Conservation (phyloP, 2,113 vertebrate genomes). For the Diglossa brunneiventris region DNA sequence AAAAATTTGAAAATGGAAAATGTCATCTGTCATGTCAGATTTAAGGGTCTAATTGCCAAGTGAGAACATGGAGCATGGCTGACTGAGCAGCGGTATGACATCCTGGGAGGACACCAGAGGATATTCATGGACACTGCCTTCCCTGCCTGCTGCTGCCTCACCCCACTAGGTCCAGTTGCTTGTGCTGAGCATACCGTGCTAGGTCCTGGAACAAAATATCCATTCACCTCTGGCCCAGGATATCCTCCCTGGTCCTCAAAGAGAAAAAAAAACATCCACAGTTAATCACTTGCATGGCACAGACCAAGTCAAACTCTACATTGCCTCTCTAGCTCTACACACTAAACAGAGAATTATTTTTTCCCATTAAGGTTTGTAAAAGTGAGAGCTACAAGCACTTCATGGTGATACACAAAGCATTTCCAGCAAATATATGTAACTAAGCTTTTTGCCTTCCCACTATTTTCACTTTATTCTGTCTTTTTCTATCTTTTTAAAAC, state of each 20-base stretch:
- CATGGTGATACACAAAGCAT: not conserved
- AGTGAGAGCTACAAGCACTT: not conserved
- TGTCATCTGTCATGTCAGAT: slow-evolving; percentile 43
- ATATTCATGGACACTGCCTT: not conserved
- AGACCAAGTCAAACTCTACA: not conserved
- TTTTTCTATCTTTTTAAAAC: not conserved
- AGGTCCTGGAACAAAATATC: not conserved
- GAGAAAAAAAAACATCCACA: not conserved
- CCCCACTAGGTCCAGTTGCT: too few relatives aligned
- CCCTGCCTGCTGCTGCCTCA: not conserved
- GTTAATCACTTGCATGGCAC: not conserved
- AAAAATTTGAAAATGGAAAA: slow-evolving; percentile 22
- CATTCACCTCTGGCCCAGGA: not conserved
- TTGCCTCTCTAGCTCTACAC: not conserved
- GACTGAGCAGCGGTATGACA: not conserved
- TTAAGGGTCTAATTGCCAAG: slow-evolving; percentile 12
- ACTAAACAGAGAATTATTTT: not conserved
- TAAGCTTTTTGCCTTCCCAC: not conserved
- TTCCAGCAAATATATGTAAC: not conserved
- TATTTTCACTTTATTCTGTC: not conserved
- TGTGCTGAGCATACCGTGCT: not conserved
- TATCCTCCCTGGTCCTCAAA: not conserved
- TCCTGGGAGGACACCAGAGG: not conserved
- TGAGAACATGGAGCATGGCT: not conserved
- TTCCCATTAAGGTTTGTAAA: not conserved